Evolutionary conservation across 1,140 invertebrate genomes (phyloP).

Genomic region (Mycetomoellerius zeteki): DNA sequence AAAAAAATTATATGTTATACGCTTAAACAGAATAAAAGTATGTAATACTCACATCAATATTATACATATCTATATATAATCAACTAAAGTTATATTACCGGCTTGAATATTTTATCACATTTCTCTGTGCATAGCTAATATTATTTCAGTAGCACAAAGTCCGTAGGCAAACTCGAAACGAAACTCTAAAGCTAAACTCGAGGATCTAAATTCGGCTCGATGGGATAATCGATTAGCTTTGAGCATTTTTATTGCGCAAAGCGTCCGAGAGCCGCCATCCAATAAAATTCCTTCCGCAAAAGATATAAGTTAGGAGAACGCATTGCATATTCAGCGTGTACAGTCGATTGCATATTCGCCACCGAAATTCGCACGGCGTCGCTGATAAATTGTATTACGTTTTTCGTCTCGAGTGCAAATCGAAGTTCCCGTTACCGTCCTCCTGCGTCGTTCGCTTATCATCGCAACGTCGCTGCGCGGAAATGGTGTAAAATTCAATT

Average conservation of each 20-base stretch:
- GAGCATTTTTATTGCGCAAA: conserved; percentile 60
- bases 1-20: not conserved
- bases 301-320: conserved; percentile 58
- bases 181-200: conserved; percentile 43
- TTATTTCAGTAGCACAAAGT: conserved; percentile 43
- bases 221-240: conserved; percentile 60
- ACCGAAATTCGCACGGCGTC: conserved; percentile 47
- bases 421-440: not conserved
- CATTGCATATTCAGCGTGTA: conserved; percentile 53
- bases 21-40: not conserved
- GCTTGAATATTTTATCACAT: conserved; percentile 48
- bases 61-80: too few species aligned
- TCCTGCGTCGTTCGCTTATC: conserved; percentile 22
- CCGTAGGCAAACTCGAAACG: conserved; percentile 31
- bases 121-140: conserved; percentile 33
- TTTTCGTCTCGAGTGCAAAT: conserved; percentile 37
- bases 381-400: conserved; percentile 34
- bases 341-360: conserved; percentile 59
- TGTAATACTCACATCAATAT: not conserved
- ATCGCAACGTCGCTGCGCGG: not conserved
- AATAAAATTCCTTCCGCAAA: conserved; percentile 56
- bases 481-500: conserved; percentile 47
- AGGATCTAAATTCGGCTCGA: conserved; percentile 29
- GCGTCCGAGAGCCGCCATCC: conserved; percentile 14
- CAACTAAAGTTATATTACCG: conserved; percentile 21